These are phyloP conservation scores for Erebia aethiops DNA, from an alignment of 2,888 invertebrate genomes.

Conservation along the genomic window DNA sequence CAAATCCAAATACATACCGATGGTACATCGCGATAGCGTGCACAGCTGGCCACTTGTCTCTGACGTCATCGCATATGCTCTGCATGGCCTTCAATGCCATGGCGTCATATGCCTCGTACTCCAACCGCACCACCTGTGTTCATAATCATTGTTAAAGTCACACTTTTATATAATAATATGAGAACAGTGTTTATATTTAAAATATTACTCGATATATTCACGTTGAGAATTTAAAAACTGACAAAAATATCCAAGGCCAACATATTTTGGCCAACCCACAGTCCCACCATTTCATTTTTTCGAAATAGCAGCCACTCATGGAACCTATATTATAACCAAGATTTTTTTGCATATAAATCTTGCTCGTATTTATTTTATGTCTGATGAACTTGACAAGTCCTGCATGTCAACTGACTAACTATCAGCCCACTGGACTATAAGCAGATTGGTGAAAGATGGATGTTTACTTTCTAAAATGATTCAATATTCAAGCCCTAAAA, in stretches of 20 bases:
- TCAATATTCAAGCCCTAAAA: background rate
- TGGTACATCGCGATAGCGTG: conserved; percentile 94
- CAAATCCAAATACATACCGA: conserved; percentile 76
- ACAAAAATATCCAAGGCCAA: too few species aligned
- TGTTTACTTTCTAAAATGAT: background rate
- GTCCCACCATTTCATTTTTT: too few species aligned
- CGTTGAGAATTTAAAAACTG: too few species aligned
- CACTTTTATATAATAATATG: background rate
- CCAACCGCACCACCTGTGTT: conserved; percentile 89
- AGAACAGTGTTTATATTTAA: background rate
- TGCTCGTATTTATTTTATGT: too few species aligned
- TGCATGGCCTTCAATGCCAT: conserved; percentile 95
- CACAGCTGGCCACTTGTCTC: conserved; percentile 88
- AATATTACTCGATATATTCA: background rate
- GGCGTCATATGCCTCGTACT: conserved; percentile 96
- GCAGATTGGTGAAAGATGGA: background rate
- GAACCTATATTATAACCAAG: too few species aligned
- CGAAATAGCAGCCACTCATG: too few species aligned
- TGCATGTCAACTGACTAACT: too few species aligned
- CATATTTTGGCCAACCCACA: too few species aligned
- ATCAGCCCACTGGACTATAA: too few species aligned
- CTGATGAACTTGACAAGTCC: too few species aligned
- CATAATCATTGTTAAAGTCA: conserved; percentile 1
- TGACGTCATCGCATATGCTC: conserved; percentile 88
- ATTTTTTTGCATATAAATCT: too few species aligned